Conservation (phyloP, 2,797 vertebrate species). For the Micrastur ruficollis region DNA sequence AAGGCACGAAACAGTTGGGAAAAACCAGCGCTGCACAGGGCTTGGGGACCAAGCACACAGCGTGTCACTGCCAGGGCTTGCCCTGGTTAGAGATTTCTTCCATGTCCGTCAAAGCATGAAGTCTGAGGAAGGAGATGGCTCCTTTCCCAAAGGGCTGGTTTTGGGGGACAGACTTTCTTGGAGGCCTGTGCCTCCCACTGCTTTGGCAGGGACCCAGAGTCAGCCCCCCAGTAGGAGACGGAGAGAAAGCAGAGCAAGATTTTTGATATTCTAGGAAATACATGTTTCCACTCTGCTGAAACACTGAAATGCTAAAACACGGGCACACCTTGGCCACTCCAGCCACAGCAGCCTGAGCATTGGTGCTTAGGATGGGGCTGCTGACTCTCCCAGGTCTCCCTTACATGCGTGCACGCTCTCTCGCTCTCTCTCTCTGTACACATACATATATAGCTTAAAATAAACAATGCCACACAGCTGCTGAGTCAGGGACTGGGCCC, state of each 20-base stretch:
- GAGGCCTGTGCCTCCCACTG: neutral
- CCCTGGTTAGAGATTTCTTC: fast-evolving
- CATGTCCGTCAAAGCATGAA: fast-evolving
- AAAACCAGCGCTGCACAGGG: neutral
- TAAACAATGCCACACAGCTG: neutral
- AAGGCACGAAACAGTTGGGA: neutral
- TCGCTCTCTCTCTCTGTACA: neutral
- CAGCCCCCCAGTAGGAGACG: neutral
- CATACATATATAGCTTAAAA: neutral
- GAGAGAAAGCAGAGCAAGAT: neutral
- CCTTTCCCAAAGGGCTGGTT: neutral
- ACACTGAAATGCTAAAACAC: neutral
- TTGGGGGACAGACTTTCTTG: neutral
- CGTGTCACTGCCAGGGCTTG: fast-evolving
- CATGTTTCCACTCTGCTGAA: neutral
- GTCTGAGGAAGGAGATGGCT: neutral
- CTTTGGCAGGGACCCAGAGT: neutral
- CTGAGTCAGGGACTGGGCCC: neutral
- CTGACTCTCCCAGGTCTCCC: neutral
- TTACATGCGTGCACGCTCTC: neutral
- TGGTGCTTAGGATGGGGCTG: fast-evolving
- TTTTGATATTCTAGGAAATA: neutral
- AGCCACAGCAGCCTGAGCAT: neutral
- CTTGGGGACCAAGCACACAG: neutral
- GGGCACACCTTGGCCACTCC: neutral